Evolutionary conservation across 2,888 invertebrate species (phyloP).

Genomic region (Diaperis boleti): DNA sequence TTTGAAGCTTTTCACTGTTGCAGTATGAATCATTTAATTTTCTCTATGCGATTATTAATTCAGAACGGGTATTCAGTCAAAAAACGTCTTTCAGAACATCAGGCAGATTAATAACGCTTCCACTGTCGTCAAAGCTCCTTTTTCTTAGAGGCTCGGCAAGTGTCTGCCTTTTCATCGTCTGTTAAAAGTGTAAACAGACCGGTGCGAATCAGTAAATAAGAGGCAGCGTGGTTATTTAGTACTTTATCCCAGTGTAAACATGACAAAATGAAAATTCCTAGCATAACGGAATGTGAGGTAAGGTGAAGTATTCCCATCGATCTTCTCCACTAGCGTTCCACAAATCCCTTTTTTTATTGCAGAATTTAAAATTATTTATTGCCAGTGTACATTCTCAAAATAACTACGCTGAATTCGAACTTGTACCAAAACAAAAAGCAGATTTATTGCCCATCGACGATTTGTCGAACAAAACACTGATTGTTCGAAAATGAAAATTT

Average conservation of each 20-base stretch:
- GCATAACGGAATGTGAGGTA: conserved; percentile 24
- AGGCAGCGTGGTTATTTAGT: conserved; percentile 23
- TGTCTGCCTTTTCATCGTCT: conserved; percentile 12
- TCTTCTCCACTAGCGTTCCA: neutral
- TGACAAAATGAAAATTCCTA: conserved; percentile 33
- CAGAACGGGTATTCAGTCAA: neutral
- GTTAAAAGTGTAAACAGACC: conserved; percentile 29
- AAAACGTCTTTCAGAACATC: neutral
- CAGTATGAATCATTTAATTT: too few relatives aligned
- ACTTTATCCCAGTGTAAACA: conserved; percentile 24
- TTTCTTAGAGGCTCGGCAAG: neutral
- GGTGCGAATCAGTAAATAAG: conserved; percentile 26
- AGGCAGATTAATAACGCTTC: conserved; percentile 1
- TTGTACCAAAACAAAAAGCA: conserved; percentile 20
- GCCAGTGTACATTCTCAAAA: conserved; percentile 21
- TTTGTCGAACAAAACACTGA: conserved; percentile 3
- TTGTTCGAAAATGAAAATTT: neutral
- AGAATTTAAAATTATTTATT: conserved; percentile 18
- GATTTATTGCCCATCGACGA: conserved; percentile 17
- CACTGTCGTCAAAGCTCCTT: neutral
- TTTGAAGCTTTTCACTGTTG: too few relatives aligned
- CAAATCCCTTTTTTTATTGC: conserved; percentile 13
- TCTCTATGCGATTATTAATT: too few relatives aligned
- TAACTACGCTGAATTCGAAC: neutral
- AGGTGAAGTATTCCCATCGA: conserved; percentile 27